These are phyloP conservation scores for Acromyrmex charruanus DNA, from an alignment of 1,140 invertebrate species.

Conservation along the genomic window DNA sequence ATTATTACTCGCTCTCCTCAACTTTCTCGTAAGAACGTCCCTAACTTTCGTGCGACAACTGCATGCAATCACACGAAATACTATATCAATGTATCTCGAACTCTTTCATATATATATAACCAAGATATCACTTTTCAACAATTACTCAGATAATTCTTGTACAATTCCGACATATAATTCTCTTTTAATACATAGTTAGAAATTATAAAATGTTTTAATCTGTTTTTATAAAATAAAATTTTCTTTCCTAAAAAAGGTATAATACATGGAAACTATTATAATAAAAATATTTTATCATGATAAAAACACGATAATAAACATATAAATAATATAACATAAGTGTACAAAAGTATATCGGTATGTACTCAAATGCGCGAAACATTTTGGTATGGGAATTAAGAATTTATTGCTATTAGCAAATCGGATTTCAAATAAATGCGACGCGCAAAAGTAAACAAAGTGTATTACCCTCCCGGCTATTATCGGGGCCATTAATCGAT, in stretches of 20 bases:
- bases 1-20: conserved; percentile 62
- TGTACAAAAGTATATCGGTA: neutral
- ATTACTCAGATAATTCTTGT: neutral
- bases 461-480: conserved; percentile 41
- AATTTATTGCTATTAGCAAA: conserved; percentile 46
- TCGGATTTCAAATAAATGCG: conserved; percentile 52
- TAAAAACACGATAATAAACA: neutral
- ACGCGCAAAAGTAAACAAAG: conserved; percentile 49
- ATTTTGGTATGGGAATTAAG: conserved; percentile 17
- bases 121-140: neutral
- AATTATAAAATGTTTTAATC: neutral
- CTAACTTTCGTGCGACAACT: conserved; percentile 38
- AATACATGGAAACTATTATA: no score
- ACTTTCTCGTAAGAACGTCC: neutral
- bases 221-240: neutral
- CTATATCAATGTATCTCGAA: neutral
- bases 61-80: conserved; percentile 6
- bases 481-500: conserved; percentile 61
- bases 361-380: conserved; percentile 13
- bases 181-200: neutral
- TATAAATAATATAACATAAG: neutral
- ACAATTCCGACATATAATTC: neutral
- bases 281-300: no score
- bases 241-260: neutral
- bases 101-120: no score